A percentile compares a stretch with the other conserved stretches of the same genome.
phyloP scores from a whole-genome alignment of 2,888 invertebrate species.

The Argyresthia goedartella region DNA sequence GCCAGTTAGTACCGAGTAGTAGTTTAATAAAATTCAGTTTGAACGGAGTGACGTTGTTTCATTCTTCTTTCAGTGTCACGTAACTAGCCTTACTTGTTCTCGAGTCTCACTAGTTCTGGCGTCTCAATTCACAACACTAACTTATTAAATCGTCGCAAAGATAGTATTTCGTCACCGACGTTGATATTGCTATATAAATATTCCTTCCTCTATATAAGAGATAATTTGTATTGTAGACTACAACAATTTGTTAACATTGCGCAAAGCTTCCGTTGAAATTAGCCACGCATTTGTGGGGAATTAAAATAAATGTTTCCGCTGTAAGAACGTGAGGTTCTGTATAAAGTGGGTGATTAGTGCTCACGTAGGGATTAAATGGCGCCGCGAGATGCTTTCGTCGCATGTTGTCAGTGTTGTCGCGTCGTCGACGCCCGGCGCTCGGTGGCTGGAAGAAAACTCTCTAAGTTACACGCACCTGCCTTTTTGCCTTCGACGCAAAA shows the following conservation, averaged over 20 bases:
- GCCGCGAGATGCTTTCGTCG: slow-evolving; percentile 22
- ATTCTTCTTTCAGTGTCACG: background rate
- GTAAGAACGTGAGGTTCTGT: slow-evolving; percentile 37
- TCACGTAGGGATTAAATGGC: slow-evolving; percentile 42
- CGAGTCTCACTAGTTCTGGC: background rate
- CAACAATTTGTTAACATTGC: slow-evolving; percentile 6
- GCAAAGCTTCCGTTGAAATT: slow-evolving; percentile 33
- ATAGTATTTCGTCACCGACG: too few relatives aligned
- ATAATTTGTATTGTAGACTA: background rate
- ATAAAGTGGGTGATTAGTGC: slow-evolving; percentile 55
- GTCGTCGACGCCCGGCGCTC: background rate
- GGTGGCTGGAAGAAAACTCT: background rate
- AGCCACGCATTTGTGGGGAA: slow-evolving; percentile 54
- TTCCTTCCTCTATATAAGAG: too few relatives aligned
- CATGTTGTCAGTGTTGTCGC: too few relatives aligned
- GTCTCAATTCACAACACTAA: slow-evolving; percentile 3
- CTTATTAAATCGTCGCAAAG: background rate
- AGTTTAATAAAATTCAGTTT: background rate
- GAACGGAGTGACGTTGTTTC: background rate
- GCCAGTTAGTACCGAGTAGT: background rate
- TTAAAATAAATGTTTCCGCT: slow-evolving; percentile 54
- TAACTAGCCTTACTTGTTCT: background rate
- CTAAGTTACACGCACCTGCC: background rate
- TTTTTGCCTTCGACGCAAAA: background rate
- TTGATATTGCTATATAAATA: too few relatives aligned